phyloP scores from a whole-genome alignment of 2,113 vertebrate species.

The Corydoras sp. region DNA sequence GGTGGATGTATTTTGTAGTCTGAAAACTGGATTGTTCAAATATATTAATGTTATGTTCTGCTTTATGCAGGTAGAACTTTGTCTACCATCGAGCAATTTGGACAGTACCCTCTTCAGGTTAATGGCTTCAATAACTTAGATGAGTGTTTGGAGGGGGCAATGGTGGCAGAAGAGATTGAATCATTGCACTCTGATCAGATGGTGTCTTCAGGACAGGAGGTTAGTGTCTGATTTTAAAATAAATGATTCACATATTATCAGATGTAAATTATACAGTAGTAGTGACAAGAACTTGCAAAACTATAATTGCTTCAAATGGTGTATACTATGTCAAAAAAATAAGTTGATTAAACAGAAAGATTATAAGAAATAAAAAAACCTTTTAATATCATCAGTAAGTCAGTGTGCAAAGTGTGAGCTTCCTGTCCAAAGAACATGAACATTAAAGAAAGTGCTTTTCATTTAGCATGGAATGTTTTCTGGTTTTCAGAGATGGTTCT shows the following conservation, averaged over 20 bases:
- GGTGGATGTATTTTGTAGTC: neutral
- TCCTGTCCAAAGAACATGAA: too few relatives aligned
- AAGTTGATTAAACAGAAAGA: too few relatives aligned
- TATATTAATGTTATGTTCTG: neutral
- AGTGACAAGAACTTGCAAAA: too few relatives aligned
- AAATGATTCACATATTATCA: constrained; percentile 13
- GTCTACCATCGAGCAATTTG: constrained; percentile 91
- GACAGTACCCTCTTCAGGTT: constrained; percentile 95
- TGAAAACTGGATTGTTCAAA: neutral
- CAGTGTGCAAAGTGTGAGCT: too few relatives aligned
- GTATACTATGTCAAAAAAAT: too few relatives aligned
- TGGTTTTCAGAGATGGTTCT: constrained; percentile 85
- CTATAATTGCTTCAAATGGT: too few relatives aligned
- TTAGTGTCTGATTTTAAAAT: constrained; percentile 52
- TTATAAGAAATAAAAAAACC: too few relatives aligned
- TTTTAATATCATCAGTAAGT: too few relatives aligned
- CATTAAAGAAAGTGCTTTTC: too few relatives aligned
- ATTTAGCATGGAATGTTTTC: neutral
- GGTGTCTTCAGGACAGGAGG: constrained; percentile 78
- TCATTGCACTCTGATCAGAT: constrained; percentile 66
- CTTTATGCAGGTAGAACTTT: constrained; percentile 73
- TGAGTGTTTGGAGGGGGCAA: constrained; percentile 91
- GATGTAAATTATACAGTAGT: too few relatives aligned
- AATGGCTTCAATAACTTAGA: constrained; percentile 88
- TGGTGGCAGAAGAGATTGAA: constrained; percentile 89